Evolutionary conservation across 2,888 invertebrate genomes (phyloP).

Genomic region (Galerucella calmariensis): DNA sequence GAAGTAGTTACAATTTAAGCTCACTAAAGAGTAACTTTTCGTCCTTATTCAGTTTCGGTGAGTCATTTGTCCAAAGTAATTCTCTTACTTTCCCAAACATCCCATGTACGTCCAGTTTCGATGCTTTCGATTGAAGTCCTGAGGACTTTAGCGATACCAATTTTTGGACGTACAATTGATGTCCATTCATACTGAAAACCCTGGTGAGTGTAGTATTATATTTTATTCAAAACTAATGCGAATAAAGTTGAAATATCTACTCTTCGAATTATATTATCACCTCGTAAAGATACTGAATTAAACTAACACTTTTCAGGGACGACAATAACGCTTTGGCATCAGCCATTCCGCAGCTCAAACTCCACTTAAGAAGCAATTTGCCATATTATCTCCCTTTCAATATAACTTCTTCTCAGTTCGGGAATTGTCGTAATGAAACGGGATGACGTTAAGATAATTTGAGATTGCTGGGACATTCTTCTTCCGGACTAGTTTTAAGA

Average conservation of each 20-base stretch:
- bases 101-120: too few species aligned
- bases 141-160: too few species aligned
- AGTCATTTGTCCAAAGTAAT: too few species aligned
- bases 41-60: too few species aligned
- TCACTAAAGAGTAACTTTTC: too few species aligned
- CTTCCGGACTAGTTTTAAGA: neutral
- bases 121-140: too few species aligned
- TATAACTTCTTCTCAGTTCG: constrained; percentile 30
- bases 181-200: too few species aligned
- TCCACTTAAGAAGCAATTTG: constrained; percentile 41
- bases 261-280: constrained; percentile 17
- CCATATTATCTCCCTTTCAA: constrained; percentile 34
- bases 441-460: constrained; percentile 21
- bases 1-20: too few species aligned
- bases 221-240: too few species aligned
- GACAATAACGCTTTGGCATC: constrained; percentile 35
- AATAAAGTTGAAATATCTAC: neutral
- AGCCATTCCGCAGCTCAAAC: constrained; percentile 38
- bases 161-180: too few species aligned
- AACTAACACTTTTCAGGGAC: constrained; percentile 27
- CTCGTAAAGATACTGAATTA: constrained; percentile 22
- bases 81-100: too few species aligned
- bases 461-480: neutral
- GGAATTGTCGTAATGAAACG: constrained; percentile 24
- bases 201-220: too few species aligned